Conservation (phyloP, 2,797 vertebrate species). For the Megaceryle alcyon region DNA sequence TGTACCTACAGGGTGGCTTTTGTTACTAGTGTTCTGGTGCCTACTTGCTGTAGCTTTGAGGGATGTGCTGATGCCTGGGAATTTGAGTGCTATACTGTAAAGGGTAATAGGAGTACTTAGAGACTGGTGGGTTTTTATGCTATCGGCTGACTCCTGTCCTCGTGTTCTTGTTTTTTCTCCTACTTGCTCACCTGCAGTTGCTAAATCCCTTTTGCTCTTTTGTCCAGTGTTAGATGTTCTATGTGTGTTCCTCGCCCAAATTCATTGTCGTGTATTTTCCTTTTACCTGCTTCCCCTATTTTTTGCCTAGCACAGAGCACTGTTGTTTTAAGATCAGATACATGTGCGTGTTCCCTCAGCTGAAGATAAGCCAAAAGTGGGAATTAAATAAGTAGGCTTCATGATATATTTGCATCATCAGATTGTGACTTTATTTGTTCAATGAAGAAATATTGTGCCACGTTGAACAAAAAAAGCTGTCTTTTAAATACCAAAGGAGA, state of each 20-base stretch:
- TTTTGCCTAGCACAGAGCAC: not conserved
- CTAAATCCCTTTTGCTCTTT: not conserved
- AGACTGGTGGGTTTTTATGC: not conserved
- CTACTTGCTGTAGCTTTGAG: not conserved
- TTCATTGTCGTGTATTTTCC: not conserved
- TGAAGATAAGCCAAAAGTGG: not conserved
- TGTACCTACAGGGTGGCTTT: not conserved
- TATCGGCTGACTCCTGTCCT: not conserved
- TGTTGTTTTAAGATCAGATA: not conserved
- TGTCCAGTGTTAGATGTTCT: not conserved
- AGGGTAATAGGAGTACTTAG: not conserved
- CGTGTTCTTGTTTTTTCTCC: not conserved
- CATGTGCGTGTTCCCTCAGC: not conserved
- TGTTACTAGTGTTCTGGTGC: not conserved
- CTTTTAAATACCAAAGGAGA: not conserved
- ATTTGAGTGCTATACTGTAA: not conserved
- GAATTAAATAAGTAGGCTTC: not conserved
- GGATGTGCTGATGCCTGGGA: not conserved
- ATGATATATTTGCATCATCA: not conserved
- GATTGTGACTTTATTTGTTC: not conserved
- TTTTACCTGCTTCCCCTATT: not conserved
- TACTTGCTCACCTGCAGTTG: not conserved
- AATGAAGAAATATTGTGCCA: not conserved
- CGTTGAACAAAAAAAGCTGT: not conserved
- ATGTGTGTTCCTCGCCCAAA: not conserved